phyloP scores from a whole-genome alignment of 2,113 vertebrate genomes.

The Oxygymnocypris stewartii region DNA sequence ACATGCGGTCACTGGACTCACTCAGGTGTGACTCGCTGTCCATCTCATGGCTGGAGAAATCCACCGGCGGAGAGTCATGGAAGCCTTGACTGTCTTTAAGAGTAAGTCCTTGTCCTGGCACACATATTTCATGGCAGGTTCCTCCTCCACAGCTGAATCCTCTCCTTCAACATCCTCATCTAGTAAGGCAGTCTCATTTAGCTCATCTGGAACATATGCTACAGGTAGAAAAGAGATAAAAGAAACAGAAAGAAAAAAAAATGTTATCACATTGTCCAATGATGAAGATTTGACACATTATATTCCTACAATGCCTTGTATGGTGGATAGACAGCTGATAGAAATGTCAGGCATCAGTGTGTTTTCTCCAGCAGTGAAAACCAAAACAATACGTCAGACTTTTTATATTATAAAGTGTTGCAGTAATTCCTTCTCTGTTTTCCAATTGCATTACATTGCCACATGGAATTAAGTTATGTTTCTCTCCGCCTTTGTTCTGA shows the following conservation, averaged over 20 bases:
- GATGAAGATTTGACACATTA: conserved; percentile 55
- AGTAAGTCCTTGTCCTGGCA: conserved; percentile 89
- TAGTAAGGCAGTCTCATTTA: conserved; percentile 89
- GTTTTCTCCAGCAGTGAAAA: conserved; percentile 48
- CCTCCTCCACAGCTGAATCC: conserved; percentile 85
- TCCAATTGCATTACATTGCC: conserved; percentile 63
- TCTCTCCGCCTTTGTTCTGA: conserved; percentile 69
- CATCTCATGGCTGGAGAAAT: conserved; percentile 96
- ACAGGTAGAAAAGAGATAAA: conserved; percentile 67
- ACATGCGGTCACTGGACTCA: conserved; percentile 96
- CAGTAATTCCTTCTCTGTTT: conserved; percentile 62
- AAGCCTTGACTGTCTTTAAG: conserved; percentile 84
- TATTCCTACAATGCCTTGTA: conserved; percentile 49
- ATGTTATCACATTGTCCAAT: conserved; percentile 50
- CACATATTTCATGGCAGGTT: conserved; percentile 85
- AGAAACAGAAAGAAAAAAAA: conserved; percentile 48
- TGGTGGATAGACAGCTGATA: conserved; percentile 53
- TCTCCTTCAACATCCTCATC: conserved; percentile 89
- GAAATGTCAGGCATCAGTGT: conserved; percentile 53
- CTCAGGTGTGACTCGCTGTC: conserved; percentile 98
- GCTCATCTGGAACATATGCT: conserved; percentile 95
- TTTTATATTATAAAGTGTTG: conserved; percentile 61
- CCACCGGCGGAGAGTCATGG: conserved; percentile 89
- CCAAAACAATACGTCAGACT: conserved; percentile 58
- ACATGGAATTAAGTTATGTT: conserved; percentile 66